phyloP scores from a whole-genome alignment of 2,113 vertebrate genomes.

The Gambusia holbrooki region DNA sequence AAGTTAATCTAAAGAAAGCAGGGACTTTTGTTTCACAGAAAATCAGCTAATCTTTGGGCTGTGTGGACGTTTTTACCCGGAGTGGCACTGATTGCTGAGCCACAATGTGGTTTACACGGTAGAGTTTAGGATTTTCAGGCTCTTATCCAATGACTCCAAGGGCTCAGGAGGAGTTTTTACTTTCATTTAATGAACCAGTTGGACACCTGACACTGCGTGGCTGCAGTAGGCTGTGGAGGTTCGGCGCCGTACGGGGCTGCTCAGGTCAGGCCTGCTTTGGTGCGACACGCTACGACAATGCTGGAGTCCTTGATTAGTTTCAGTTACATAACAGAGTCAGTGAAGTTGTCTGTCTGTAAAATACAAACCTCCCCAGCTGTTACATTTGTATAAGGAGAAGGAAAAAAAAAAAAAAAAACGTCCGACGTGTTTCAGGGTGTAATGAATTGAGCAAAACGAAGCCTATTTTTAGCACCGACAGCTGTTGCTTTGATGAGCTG shows the following conservation, averaged over 20 bases:
- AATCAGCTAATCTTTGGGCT: not conserved
- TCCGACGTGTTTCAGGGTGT: conserved; percentile 6
- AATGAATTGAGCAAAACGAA: not conserved
- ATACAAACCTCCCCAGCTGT: not conserved
- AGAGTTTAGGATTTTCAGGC: conserved; percentile 12
- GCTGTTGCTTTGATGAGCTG: conserved; percentile 23
- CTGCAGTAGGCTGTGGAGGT: conserved; percentile 33
- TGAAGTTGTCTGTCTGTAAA: not conserved
- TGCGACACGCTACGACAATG: not conserved
- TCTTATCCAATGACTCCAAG: conserved; percentile 43
- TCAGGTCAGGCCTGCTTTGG: conserved; percentile 19
- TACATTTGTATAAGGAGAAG: not conserved
- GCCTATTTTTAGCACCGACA: conserved; percentile 41
- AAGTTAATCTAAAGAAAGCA: too few species aligned
- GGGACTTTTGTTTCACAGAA: too few species aligned
- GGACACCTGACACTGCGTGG: conserved; percentile 46
- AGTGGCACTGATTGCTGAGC: not conserved
- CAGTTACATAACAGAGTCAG: conserved; percentile 26
- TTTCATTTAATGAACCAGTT: conserved; percentile 53
- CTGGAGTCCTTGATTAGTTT: conserved; percentile 13
- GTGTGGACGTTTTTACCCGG: not conserved
- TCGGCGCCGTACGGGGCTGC: not conserved
- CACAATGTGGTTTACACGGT: conserved; percentile 3
- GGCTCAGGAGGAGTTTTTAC: conserved; percentile 43
- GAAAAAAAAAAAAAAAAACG: not conserved